These are phyloP conservation scores for Notarius quadriscutis DNA, from an alignment of 2,113 vertebrate genomes.

Conservation along the genomic window DNA sequence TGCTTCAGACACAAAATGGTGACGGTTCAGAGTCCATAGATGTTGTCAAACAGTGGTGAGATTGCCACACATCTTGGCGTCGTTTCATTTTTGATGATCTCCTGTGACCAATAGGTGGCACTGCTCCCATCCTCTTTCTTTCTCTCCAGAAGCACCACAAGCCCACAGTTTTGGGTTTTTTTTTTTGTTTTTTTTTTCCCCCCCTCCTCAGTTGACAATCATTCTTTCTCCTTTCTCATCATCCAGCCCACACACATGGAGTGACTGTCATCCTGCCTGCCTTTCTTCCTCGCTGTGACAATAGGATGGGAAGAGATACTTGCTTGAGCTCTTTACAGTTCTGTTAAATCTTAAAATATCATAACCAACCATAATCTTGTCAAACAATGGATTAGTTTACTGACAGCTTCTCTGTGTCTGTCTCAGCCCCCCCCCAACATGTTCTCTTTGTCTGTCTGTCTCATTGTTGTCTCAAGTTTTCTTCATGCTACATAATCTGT, in stretches of 20 bases:
- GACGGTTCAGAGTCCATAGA: not conserved
- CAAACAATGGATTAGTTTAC: conserved; percentile 56
- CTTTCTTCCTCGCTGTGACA: conserved; percentile 27
- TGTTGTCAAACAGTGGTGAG: not conserved
- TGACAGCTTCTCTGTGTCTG: conserved; percentile 39
- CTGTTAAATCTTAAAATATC: conserved; percentile 45
- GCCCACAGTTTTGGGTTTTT: not conserved
- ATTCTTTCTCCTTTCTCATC: not conserved
- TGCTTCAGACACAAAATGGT: not conserved
- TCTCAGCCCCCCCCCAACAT: not conserved
- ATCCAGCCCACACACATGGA: not conserved
- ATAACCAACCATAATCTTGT: conserved; percentile 47
- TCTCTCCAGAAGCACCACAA: not conserved
- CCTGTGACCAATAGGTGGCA: conserved; percentile 69
- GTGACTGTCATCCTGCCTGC: conserved; percentile 10
- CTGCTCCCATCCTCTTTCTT: conserved; percentile 51
- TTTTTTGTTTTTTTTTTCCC: not conserved
- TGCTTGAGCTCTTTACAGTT: conserved; percentile 31
- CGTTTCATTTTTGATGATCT: conserved; percentile 24
- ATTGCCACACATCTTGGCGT: not conserved
- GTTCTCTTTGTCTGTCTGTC: conserved; percentile 21
- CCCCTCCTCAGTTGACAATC: not conserved
- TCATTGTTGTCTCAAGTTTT: not conserved
- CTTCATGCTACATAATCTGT: conserved; percentile 18
- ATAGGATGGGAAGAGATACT: conserved; percentile 26